Evolutionary conservation across 2,113 vertebrate genomes (phyloP).

Genomic region (Etheostoma cragini): DNA sequence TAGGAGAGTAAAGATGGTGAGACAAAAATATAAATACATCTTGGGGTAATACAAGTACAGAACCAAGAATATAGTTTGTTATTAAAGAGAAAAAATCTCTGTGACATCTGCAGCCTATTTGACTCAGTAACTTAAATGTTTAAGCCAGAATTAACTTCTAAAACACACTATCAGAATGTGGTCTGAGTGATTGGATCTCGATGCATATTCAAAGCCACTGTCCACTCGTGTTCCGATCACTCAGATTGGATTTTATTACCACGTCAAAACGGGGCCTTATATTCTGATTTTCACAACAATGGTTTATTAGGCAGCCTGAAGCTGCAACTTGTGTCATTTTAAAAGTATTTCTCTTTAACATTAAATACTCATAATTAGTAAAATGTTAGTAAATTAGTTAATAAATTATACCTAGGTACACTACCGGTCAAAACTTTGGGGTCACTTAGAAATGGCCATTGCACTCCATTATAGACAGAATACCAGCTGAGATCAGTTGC

Average conservation of each 20-base stretch:
- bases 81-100: neutral
- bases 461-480: no score
- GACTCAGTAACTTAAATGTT: neutral
- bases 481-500: no score
- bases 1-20: conserved; percentile 5
- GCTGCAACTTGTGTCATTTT: neutral
- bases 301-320: no score
- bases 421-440: no score
- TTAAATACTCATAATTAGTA: neutral
- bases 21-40: neutral
- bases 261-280: no score
- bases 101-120: neutral
- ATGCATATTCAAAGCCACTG: no score
- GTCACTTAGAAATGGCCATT: no score
- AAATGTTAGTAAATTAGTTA: no score
- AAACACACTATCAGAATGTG: neutral
- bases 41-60: neutral
- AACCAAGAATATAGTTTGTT: neutral
- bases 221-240: no score
- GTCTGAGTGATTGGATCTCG: no score
- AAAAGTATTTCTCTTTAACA: neutral
- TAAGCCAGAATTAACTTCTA: neutral
- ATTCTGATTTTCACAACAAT: no score
- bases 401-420: neutral
- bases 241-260: no score